Percentiles rank a stretch among this genome's conserved stretches.
Evolutionary conservation across 2,888 invertebrate genomes (phyloP).

Genomic region (Melanotus villosus): DNA sequence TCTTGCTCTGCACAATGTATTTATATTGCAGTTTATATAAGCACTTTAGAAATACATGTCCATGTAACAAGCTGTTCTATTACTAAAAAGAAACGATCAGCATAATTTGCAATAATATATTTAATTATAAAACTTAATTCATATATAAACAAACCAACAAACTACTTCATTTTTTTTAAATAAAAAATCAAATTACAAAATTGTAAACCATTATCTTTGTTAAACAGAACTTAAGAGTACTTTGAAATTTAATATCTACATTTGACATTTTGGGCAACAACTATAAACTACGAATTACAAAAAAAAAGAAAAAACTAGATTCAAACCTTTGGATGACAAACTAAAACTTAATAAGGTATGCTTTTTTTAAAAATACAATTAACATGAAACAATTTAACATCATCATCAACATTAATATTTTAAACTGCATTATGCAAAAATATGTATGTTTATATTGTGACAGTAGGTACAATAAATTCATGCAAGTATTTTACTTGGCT

Average conservation of each 20-base stretch:
- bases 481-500: slow-evolving; percentile 55
- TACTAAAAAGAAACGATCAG: too few species aligned
- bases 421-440: slow-evolving; percentile 40
- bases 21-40: too few species aligned
- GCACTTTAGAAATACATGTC: too few species aligned
- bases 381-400: slow-evolving; percentile 40
- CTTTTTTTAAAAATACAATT: slow-evolving; percentile 29
- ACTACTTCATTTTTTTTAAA: slow-evolving; percentile 25
- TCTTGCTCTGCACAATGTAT: too few species aligned
- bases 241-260: slow-evolving; percentile 20
- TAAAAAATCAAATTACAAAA: slow-evolving; percentile 33
- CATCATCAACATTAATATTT: slow-evolving; percentile 31
- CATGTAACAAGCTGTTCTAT: too few species aligned
- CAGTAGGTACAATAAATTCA: slow-evolving; percentile 35
- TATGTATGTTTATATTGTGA: slow-evolving; percentile 40
- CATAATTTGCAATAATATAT: slow-evolving; percentile 24
- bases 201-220: slow-evolving; percentile 22
- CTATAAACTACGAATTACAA: slow-evolving; percentile 14
- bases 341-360: slow-evolving; percentile 39
- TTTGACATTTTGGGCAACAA: slow-evolving; percentile 14
- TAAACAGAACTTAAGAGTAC: slow-evolving; percentile 32
- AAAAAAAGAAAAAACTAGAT: slow-evolving; percentile 50
- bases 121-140: slow-evolving; percentile 27
- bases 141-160: slow-evolving; percentile 44
- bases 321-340: slow-evolving; percentile 52